Percentiles rank a stretch among this genome's conserved stretches.
These are phyloP conservation scores for Mastigias papua DNA, from an alignment of 30 jellyfish, hydroid and myxozoan genomes.

Conservation along the genomic window DNA sequence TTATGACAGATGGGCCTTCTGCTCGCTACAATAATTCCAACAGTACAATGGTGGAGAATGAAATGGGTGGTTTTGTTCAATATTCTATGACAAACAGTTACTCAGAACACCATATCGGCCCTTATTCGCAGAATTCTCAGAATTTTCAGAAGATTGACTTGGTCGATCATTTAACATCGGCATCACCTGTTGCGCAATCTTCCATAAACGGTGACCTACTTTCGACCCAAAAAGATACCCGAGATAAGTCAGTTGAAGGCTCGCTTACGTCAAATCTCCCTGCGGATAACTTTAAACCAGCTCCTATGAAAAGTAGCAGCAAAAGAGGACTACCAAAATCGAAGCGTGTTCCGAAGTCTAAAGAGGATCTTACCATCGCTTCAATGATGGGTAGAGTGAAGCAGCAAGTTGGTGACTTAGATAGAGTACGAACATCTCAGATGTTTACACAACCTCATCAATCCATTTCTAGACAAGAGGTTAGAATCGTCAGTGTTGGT, in stretches of 20 bases:
- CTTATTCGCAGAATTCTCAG: conserved; percentile 5
- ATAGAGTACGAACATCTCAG: conserved; percentile 46
- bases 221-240: neutral
- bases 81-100: neutral
- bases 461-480: conserved; percentile 8
- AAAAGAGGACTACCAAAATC: conserved; percentile 26
- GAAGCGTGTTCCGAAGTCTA: conserved; percentile 45
- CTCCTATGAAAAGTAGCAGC: neutral
- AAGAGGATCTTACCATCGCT: conserved; percentile 52
- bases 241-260: neutral
- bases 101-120: neutral
- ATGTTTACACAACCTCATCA: conserved; percentile 51
- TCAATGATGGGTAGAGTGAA: conserved; percentile 70
- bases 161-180: neutral
- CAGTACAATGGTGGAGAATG: neutral
- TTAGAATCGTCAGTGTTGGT: neutral
- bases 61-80: neutral
- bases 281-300: neutral
- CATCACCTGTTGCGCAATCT: neutral
- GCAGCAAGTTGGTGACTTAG: conserved; percentile 61
- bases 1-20: neutral
- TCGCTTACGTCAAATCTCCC: neutral
- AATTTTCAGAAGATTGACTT: neutral
- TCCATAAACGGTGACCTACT: neutral
- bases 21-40: neutral